Evolutionary conservation across 2,113 vertebrate species (phyloP).

Genomic region (Cheilinus undulatus): DNA sequence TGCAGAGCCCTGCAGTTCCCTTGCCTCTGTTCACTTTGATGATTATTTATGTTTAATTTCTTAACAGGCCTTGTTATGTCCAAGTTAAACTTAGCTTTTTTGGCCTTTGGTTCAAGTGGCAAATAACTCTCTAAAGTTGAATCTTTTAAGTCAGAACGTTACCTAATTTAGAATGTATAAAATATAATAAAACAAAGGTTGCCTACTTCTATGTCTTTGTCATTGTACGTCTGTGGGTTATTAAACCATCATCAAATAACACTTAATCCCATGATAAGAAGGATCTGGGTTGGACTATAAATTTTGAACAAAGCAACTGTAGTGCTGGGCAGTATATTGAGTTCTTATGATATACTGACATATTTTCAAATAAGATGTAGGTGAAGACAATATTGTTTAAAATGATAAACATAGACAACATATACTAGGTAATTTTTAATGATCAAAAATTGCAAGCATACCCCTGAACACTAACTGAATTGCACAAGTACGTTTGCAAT

Average conservation of each 20-base stretch:
- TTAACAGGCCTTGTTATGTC: conserved; percentile 61
- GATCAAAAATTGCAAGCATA: no score
- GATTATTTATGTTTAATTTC: conserved; percentile 74
- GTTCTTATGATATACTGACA: no score
- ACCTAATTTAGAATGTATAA: conserved; percentile 15
- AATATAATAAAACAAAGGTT: conserved; percentile 28
- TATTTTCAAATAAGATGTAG: no score
- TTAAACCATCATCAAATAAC: conserved; percentile 15
- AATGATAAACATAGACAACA: no score
- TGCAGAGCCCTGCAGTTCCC: conserved; percentile 27
- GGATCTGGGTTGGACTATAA: not conserved
- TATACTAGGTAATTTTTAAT: no score
- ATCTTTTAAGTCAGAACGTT: conserved; percentile 30
- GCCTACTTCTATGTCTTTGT: not conserved
- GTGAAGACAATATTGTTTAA: no score
- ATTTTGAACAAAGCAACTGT: not conserved
- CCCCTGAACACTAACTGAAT: no score
- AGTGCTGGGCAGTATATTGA: no score
- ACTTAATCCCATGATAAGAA: conserved; percentile 4
- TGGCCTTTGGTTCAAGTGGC: conserved; percentile 30
- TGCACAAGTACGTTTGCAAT: no score
- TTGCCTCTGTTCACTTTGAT: conserved; percentile 71
- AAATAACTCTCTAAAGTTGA: conserved; percentile 36
- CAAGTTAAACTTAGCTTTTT: conserved; percentile 59
- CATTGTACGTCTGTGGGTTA: conserved; percentile 17